A percentile compares a stretch with the other conserved stretches of the same genome.
Conservation (phyloP, 2,797 vertebrate species). For the Cyprinella venusta region DNA sequence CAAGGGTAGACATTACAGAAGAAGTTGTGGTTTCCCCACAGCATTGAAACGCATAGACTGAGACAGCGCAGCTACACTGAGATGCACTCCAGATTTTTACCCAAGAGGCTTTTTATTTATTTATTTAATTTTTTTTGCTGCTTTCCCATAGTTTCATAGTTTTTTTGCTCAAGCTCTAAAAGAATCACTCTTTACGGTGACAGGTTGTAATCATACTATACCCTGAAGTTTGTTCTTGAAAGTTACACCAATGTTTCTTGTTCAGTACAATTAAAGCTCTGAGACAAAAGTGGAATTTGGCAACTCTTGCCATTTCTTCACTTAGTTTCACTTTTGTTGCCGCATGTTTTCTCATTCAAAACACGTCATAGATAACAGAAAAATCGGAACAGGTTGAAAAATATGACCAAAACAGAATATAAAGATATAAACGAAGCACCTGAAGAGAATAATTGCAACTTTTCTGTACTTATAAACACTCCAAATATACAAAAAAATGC, state of each 20-base stretch:
- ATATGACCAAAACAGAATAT: too few species aligned
- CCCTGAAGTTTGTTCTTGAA: conserved; percentile 1
- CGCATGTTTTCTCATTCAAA: too few species aligned
- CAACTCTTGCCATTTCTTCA: too few species aligned
- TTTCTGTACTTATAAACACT: too few species aligned
- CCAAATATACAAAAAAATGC: too few species aligned
- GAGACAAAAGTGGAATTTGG: too few species aligned
- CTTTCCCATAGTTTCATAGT: background rate
- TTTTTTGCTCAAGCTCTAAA: conserved; percentile 15
- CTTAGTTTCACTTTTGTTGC: too few species aligned
- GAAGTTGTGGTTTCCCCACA: conserved; percentile 16
- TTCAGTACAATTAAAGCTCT: background rate
- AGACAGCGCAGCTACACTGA: conserved; percentile 19
- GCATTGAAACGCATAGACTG: conserved; percentile 16
- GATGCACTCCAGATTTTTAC: conserved; percentile 28
- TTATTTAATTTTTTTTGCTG: background rate
- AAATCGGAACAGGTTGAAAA: too few species aligned
- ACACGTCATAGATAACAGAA: too few species aligned
- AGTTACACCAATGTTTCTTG: background rate
- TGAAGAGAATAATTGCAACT: too few species aligned
- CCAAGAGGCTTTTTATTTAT: background rate
- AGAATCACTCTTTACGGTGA: conserved; percentile 1
- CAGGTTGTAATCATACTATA: background rate
- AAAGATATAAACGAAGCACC: too few species aligned
- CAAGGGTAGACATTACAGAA: conserved; percentile 26